Conservation (phyloP, 1,140 invertebrate species). For the Doryteuthis pealeii region DNA sequence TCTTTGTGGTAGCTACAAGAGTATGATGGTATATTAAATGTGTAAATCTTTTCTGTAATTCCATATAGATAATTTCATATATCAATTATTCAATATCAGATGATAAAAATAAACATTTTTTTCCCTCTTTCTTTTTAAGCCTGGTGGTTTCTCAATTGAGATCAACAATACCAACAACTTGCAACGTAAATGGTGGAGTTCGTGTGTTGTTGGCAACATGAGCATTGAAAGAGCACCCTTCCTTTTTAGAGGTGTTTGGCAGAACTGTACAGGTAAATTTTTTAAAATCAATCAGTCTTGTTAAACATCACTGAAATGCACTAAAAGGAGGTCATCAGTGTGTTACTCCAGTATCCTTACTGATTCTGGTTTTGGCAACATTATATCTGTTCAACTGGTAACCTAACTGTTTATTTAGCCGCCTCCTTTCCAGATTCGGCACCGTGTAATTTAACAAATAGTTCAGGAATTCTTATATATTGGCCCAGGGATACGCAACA, state of each 20-base stretch:
- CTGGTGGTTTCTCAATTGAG: constrained; percentile 85
- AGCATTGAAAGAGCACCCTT: constrained; percentile 80
- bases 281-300: constrained; percentile 82
- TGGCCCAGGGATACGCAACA: too few relatives aligned
- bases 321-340: constrained; percentile 78
- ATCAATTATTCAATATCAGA: too few relatives aligned
- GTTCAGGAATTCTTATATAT: too few relatives aligned
- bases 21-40: too few relatives aligned
- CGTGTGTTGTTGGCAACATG: constrained; percentile 82
- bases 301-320: too few relatives aligned
- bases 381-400: too few relatives aligned
- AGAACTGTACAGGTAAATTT: constrained; percentile 78
- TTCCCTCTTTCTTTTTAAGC: constrained; percentile 63
- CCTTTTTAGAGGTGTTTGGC: constrained; percentile 81
- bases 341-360: too few relatives aligned
- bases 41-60: not conserved
- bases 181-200: constrained; percentile 79
- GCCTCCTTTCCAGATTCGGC: constrained; percentile 70
- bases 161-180: constrained; percentile 84
- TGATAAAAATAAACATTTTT: too few relatives aligned
- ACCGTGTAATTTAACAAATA: not conserved
- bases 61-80: not conserved
- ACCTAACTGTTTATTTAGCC: constrained; percentile 80
- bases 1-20: too few relatives aligned
- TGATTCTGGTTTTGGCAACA: too few relatives aligned